Base-by-base conservation (phyloP, 2,797 vertebrate species). In the Danio aesculapii region DNA sequence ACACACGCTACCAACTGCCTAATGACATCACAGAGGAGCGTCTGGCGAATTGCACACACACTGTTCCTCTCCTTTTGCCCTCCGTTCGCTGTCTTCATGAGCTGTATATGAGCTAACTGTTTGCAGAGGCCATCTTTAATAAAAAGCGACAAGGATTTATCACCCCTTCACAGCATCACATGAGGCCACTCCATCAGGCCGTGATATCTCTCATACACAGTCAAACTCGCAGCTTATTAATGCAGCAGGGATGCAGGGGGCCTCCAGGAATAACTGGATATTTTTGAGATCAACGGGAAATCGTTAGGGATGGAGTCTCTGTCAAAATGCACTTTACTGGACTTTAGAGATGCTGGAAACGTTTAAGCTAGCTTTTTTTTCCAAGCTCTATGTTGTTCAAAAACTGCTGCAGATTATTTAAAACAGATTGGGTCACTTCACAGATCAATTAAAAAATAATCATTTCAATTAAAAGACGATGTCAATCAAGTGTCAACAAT, bases 141-240 rank as follows among this genome's bases (percentile, higher is more conserved):
- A 92, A 92, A 93, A 92, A 87, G 87, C 91, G 92, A 93, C 92
- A 92, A 89, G 90, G 91, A 93, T 93, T 91, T 93, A 92, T 93
- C 92, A 92, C 91, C 92, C 91, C 90, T 89, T 93, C 89, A 82
- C 81, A 84, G 88, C 87, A 86, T 88, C 88, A 63, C 88, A 87
- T 91, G 90, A 91, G 91, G 88, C 89, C 91, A 92, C 89, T 89
- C 88, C 85, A 89, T 92, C 90, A 93, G 89, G 79, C 58, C 82
- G 84, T 84, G 85, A 84, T 80, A 81, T 86, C 75, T 83, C 84
- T 86, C 88, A 89, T 88, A 81, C 85, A 75, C 86, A 88, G 86
- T 90, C 89, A 91, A 89, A 90, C 89, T 90, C 88, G 74, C 84
- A 86, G 90, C 87, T 88, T 91, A 90, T 89, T 90, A 92, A 91